A percentile compares a stretch with the other conserved stretches of the same genome.
Conservation (phyloP, 1,140 invertebrate genomes). For the Bombus sylvicola region DNA sequence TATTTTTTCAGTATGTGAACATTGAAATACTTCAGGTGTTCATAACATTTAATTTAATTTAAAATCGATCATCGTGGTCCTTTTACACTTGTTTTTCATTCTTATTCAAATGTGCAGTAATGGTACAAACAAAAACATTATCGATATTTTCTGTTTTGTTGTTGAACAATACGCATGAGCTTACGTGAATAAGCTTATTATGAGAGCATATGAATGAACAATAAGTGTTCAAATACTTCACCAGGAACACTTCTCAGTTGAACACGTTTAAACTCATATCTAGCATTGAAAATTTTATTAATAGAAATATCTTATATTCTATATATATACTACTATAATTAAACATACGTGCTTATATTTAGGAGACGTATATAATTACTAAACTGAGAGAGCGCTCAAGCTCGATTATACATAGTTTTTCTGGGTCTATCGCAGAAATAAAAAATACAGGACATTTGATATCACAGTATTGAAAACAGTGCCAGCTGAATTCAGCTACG, state of each 20-base stretch:
- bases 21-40: neutral
- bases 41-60: neutral
- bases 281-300: neutral
- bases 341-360: neutral
- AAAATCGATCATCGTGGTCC: neutral
- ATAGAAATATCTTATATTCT: neutral
- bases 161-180: neutral
- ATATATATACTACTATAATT: neutral
- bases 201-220: neutral
- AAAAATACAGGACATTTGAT: neutral
- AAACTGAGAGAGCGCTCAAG: neutral
- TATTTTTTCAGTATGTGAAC: neutral
- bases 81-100: neutral
- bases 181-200: neutral
- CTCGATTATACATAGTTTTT: neutral
- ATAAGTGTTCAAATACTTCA: neutral
- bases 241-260: neutral
- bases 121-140: neutral
- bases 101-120: neutral
- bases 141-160: neutral
- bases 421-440: neutral
- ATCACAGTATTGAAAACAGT: constrained; percentile 21
- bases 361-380: neutral
- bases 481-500: constrained; percentile 1
- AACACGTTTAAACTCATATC: neutral